Percentiles rank a stretch among this genome's conserved stretches.
These are phyloP conservation scores for Mormyrus hasselquistii DNA, from an alignment of 2,797 vertebrate genomes.

Conservation along the genomic window DNA sequence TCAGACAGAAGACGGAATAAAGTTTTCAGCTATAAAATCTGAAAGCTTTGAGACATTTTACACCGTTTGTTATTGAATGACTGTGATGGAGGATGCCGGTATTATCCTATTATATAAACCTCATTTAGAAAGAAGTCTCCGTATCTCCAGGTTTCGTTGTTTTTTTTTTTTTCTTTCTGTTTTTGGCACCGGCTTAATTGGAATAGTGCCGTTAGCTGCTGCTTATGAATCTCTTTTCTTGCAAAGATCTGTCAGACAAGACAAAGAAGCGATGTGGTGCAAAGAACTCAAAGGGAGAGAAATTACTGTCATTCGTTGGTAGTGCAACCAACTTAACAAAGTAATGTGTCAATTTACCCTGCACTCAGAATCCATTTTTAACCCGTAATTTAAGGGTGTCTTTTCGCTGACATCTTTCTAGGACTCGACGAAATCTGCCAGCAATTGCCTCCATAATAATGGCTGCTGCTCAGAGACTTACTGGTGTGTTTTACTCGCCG, in stretches of 20 bases:
- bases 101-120: background rate
- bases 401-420: constrained; percentile 16
- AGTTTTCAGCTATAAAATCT: background rate
- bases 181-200: background rate
- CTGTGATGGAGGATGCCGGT: background rate
- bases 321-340: constrained; percentile 12
- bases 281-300: background rate
- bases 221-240: background rate
- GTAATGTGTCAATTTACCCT: constrained; percentile 8
- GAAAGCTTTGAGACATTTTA: background rate
- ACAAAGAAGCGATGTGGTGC: background rate
- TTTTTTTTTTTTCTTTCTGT: background rate
- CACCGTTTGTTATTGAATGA: background rate
- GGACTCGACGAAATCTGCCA: background rate
- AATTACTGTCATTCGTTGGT: constrained; percentile 1
- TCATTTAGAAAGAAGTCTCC: background rate
- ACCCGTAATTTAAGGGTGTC: constrained; percentile 1
- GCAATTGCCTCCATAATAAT: constrained; percentile 8
- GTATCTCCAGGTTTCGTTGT: background rate
- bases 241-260: constrained; percentile 10
- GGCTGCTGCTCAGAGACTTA: background rate
- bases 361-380: constrained; percentile 15
- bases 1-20: background rate
- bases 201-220: background rate
- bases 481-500: background rate